phyloP scores from a whole-genome alignment of 2,113 vertebrate genomes.

The Gasterosteus nipponicus region DNA sequence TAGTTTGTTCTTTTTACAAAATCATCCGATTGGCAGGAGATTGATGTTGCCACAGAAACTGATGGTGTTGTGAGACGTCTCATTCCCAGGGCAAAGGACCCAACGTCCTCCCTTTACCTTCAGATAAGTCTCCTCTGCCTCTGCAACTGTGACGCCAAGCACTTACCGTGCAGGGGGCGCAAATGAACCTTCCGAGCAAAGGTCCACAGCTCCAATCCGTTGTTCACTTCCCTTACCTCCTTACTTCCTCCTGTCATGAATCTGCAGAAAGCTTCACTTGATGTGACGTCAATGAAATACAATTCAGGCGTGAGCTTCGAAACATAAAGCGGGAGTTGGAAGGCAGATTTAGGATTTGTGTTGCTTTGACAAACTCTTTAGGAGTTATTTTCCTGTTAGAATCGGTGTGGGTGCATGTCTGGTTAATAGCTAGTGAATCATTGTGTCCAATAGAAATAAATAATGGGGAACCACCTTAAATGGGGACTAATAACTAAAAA shows the following conservation, averaged over 20 bases:
- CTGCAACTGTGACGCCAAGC: not conserved
- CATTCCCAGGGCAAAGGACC: not conserved
- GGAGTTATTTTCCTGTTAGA: too few species aligned
- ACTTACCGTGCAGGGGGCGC: not conserved
- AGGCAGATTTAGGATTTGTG: constrained; percentile 14
- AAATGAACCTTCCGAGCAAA: constrained; percentile 8
- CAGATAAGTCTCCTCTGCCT: not conserved
- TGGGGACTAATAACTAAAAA: too few species aligned
- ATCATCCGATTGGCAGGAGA: not conserved
- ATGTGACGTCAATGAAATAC: not conserved
- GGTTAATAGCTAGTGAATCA: too few species aligned
- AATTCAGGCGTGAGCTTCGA: not conserved
- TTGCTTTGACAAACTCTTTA: constrained; percentile 8
- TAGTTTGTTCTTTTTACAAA: not conserved
- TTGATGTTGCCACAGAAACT: not conserved
- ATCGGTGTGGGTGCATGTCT: too few species aligned
- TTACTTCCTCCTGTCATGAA: not conserved
- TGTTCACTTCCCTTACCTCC: not conserved
- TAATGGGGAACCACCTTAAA: too few species aligned
- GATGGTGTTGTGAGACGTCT: not conserved
- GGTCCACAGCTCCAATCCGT: constrained; percentile 8
- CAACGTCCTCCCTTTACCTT: not conserved
- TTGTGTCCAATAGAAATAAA: too few species aligned
- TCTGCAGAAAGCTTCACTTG: constrained; percentile 11
- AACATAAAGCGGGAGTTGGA: not conserved